These are phyloP conservation scores for Rattus rattus DNA, from an alignment of 2,113 vertebrate species.

Conservation along the genomic window DNA sequence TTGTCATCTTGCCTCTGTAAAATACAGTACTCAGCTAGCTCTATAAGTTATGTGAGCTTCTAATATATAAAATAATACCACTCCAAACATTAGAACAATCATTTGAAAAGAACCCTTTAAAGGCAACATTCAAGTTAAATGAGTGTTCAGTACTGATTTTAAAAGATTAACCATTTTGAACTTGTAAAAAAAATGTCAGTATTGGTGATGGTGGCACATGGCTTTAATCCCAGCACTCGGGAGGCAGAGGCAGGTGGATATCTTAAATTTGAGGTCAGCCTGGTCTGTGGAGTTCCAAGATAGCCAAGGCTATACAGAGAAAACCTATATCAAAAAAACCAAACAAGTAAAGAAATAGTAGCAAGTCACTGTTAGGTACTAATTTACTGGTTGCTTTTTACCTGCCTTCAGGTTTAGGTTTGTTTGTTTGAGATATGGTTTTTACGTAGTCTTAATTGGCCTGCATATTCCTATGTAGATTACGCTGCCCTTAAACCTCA, in stretches of 20 bases:
- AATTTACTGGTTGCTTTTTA: not conserved
- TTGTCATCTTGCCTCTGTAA: slow-evolving; percentile 55
- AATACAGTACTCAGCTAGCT: slow-evolving; percentile 44
- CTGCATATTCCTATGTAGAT: not conserved
- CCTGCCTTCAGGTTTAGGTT: not conserved
- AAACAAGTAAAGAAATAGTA: not conserved
- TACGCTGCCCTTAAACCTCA: not conserved
- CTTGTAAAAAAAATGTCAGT: not conserved
- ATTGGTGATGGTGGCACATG: not conserved
- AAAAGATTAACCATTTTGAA: slow-evolving; percentile 29
- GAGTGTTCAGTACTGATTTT: not conserved
- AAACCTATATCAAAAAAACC: slow-evolving; percentile 6
- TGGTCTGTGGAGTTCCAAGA: not conserved
- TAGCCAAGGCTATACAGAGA: slow-evolving; percentile 27
- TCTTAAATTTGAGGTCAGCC: not conserved
- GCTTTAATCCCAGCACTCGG: not conserved
- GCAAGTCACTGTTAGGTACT: not conserved
- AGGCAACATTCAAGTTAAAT: slow-evolving; percentile 53
- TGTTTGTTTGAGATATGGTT: not conserved
- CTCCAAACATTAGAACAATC: slow-evolving; percentile 1
- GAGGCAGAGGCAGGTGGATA: not conserved
- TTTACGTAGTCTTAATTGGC: not conserved
- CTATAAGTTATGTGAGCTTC: slow-evolving; percentile 43
- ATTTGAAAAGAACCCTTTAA: slow-evolving; percentile 61
- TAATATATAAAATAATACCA: slow-evolving; percentile 44